Conservation (phyloP, 2,797 vertebrate genomes). For the Diplodus sargus region DNA sequence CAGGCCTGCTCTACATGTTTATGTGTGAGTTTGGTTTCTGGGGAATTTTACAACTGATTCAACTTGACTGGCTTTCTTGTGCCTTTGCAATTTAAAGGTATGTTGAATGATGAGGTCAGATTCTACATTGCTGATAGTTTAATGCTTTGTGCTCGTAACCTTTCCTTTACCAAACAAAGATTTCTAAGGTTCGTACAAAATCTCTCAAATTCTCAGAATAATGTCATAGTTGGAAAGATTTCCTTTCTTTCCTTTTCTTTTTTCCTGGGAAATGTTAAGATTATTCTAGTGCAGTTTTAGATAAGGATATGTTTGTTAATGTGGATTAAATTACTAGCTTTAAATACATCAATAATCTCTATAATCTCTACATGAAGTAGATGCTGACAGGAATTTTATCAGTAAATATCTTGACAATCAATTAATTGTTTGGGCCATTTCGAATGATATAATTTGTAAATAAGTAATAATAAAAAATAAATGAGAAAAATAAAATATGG, state of each 20-base stretch:
- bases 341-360: background rate
- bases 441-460: too few species aligned
- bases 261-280: background rate
- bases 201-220: background rate
- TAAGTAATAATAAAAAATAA: too few species aligned
- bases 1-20: background rate
- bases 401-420: background rate
- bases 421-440: background rate
- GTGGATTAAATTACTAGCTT: background rate
- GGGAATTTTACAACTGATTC: slow-evolving; percentile 23
- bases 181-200: background rate
- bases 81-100: background rate
- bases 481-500: too few species aligned
- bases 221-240: background rate
- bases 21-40: slow-evolving; percentile 23
- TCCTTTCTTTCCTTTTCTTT: background rate
- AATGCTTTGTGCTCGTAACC: background rate
- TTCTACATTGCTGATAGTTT: background rate
- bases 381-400: background rate
- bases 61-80: background rate
- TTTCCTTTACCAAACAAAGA: background rate
- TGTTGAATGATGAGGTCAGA: background rate
- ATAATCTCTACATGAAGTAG: background rate
- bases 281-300: background rate
- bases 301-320: background rate